These are phyloP conservation scores for Lophotriccus pileatus DNA, from an alignment of 2,797 vertebrate species.

Conservation along the genomic window DNA sequence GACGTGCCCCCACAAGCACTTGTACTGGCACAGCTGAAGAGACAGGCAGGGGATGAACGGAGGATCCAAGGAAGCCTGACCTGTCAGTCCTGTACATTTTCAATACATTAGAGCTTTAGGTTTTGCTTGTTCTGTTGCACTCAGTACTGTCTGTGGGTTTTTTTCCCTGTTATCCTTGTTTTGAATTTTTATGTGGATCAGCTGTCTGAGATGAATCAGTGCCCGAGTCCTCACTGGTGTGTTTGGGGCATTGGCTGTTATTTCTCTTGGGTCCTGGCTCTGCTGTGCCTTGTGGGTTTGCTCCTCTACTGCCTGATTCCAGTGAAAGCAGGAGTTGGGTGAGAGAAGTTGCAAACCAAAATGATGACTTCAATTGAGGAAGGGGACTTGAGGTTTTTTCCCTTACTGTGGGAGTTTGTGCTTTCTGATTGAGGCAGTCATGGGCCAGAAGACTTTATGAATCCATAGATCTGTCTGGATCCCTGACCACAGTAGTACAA, in stretches of 20 bases:
- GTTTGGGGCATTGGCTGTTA: background rate
- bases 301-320: background rate
- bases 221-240: background rate
- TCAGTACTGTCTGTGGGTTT: background rate
- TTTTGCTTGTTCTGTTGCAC: background rate
- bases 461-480: background rate
- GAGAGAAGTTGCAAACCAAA: background rate
- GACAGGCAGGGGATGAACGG: background rate
- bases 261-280: background rate
- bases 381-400: background rate
- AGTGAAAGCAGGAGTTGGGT: background rate
- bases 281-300: background rate
- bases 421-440: background rate
- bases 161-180: background rate
- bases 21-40: background rate
- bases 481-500: background rate
- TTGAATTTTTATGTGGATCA: background rate
- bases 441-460: background rate
- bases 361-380: background rate
- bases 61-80: background rate
- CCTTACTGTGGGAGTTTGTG: background rate
- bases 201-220: background rate
- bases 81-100: background rate
- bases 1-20: background rate
- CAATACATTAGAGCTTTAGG: background rate